A percentile compares a stretch with the other conserved stretches of the same genome.
phyloP scores from a whole-genome alignment of 2,888 invertebrate species.

The Folsomia manolachei region DNA sequence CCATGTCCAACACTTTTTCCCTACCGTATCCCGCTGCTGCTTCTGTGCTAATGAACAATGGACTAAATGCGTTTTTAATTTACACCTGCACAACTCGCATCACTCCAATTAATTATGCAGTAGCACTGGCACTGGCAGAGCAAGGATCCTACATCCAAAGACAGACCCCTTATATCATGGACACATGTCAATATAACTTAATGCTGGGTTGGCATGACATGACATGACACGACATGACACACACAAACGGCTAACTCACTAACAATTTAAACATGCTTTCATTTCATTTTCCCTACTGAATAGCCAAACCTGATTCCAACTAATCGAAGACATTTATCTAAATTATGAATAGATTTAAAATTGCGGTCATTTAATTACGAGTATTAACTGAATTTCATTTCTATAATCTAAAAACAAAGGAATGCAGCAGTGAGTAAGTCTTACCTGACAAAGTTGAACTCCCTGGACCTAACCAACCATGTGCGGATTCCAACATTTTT shows the following conservation, averaged over 20 bases:
- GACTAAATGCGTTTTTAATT: conserved; percentile 6
- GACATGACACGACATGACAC: too few species aligned
- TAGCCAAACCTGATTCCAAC: not conserved
- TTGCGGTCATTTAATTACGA: too few species aligned
- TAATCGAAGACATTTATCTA: not conserved
- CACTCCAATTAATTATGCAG: conserved; percentile 1
- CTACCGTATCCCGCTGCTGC: not conserved
- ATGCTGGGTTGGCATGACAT: not conserved
- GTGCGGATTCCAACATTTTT: conserved; percentile 85
- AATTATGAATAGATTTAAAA: not conserved
- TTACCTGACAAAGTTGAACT: conserved; percentile 75
- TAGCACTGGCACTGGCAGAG: not conserved
- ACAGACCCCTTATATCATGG: too few species aligned
- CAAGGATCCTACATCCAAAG: too few species aligned
- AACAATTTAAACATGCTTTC: too few species aligned
- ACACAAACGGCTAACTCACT: not conserved
- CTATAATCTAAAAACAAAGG: too few species aligned
- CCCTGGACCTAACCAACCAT: conserved; percentile 87
- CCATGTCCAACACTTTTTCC: not conserved
- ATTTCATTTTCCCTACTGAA: not conserved
- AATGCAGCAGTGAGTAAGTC: too few species aligned
- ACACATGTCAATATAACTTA: not conserved
- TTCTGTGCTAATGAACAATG: not conserved
- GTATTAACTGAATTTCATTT: too few species aligned
- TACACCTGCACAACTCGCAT: conserved; percentile 3